These are phyloP conservation scores for Albula goreensis DNA, from an alignment of 2,113 vertebrate genomes.

Conservation along the genomic window DNA sequence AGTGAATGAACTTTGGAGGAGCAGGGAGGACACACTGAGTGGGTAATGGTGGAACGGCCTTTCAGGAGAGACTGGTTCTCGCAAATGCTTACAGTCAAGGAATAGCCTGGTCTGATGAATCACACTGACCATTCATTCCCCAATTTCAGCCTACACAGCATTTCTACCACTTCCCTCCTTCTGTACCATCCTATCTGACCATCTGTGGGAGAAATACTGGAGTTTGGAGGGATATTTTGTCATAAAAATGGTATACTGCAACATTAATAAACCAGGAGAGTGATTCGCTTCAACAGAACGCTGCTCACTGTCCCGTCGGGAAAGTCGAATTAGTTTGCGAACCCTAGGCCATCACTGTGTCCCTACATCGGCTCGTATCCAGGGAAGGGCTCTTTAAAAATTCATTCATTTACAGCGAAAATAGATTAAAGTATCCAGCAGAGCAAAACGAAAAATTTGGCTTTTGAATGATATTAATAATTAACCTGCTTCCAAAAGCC, in stretches of 20 bases:
- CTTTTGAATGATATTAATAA: conserved; percentile 76
- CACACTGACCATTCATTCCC: neutral
- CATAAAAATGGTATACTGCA: neutral
- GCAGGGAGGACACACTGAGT: too few relatives aligned
- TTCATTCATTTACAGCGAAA: conserved; percentile 82
- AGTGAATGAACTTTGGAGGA: too few relatives aligned
- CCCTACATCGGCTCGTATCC: conserved; percentile 66
- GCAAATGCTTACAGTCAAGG: too few relatives aligned
- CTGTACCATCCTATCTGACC: neutral
- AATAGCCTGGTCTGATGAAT: too few relatives aligned
- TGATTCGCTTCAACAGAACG: neutral
- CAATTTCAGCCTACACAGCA: neutral
- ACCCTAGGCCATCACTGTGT: conserved; percentile 61
- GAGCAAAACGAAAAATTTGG: conserved; percentile 75
- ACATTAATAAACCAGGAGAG: neutral
- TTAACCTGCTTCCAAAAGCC: conserved; percentile 64
- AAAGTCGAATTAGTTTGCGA: conserved; percentile 21
- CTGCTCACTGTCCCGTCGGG: neutral
- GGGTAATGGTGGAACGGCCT: too few relatives aligned
- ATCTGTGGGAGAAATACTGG: neutral
- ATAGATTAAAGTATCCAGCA: conserved; percentile 76
- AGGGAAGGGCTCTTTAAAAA: conserved; percentile 75
- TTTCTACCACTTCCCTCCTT: neutral
- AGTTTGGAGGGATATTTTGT: neutral
- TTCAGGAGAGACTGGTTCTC: too few relatives aligned